Percentiles rank a stretch among this genome's conserved stretches.
Evolutionary conservation across 2,113 vertebrate species (phyloP).

Genomic region (Polypterus senegalus): DNA sequence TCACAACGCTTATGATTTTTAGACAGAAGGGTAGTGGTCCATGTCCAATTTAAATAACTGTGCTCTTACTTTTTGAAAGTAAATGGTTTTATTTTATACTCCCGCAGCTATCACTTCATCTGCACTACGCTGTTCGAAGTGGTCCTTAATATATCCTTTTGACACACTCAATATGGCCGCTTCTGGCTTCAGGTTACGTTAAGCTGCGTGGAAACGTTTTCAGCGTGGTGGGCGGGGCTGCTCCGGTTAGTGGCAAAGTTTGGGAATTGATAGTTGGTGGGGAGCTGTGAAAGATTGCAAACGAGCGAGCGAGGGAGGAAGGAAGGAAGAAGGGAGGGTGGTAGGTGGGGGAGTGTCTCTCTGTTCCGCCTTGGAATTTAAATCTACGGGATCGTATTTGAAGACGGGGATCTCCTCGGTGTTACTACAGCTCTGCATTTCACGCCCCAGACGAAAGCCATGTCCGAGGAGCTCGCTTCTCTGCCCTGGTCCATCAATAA

Average conservation of each 20-base stretch:
- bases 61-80: no score
- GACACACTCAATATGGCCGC: conserved; percentile 44
- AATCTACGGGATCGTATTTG: conserved; percentile 1
- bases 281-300: conserved; percentile 42
- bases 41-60: no score
- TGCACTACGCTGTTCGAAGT: no score
- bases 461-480: conserved; percentile 82
- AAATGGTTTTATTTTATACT: no score
- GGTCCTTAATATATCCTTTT: not conserved
- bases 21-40: no score
- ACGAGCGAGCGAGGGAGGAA: conserved; percentile 27
- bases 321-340: not conserved
- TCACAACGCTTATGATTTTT: no score
- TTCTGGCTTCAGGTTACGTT: conserved; percentile 16
- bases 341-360: conserved; percentile 32
- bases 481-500: conserved; percentile 89
- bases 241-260: conserved; percentile 56
- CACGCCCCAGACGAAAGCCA: conserved; percentile 42
- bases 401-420: no score
- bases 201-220: conserved; percentile 17
- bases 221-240: conserved; percentile 55
- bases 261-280: conserved; percentile 50
- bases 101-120: no score
- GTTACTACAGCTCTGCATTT: no score
- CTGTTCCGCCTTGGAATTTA: conserved; percentile 30